phyloP scores from a whole-genome alignment of 2,888 invertebrate genomes.

The Gortyna flavago region DNA sequence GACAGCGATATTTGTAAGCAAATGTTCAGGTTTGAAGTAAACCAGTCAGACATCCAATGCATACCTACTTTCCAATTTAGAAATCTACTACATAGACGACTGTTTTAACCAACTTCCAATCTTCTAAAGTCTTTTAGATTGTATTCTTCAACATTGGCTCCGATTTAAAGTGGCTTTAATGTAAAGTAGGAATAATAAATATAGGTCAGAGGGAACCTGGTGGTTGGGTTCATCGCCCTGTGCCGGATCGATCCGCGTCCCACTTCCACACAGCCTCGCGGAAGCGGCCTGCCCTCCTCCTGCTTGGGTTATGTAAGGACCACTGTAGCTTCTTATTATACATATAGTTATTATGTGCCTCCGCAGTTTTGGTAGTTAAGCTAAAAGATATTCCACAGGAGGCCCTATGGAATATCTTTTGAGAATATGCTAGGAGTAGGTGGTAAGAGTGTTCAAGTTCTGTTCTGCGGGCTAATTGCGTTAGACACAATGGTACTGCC shows the following conservation, averaged over 20 bases:
- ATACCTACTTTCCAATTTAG: slow-evolving; percentile 43
- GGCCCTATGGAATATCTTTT: neutral
- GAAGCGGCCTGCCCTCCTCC: slow-evolving; percentile 57
- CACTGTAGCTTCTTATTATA: slow-evolving; percentile 2
- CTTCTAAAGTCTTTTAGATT: neutral
- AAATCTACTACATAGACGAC: slow-evolving; percentile 6
- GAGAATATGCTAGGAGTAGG: neutral
- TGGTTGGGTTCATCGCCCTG: slow-evolving; percentile 69
- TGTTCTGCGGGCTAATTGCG: neutral
- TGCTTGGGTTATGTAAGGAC: slow-evolving; percentile 59
- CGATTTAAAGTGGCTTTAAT: slow-evolving; percentile 29
- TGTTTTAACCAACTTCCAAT: neutral
- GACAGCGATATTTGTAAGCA: slow-evolving; percentile 19
- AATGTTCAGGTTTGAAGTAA: slow-evolving; percentile 19
- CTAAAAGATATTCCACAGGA: neutral
- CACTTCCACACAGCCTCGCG: slow-evolving; percentile 72
- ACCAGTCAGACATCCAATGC: slow-evolving; percentile 12
- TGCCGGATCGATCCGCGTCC: slow-evolving; percentile 79
- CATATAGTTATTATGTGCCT: slow-evolving; percentile 10
- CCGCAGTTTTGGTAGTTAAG: neutral
- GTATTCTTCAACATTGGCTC: slow-evolving; percentile 3
- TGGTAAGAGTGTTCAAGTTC: neutral
- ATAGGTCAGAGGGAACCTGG: slow-evolving; percentile 67
- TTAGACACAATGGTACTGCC: neutral
- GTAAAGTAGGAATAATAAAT: slow-evolving; percentile 57